Evolutionary conservation across 2,113 vertebrate species (phyloP).

Genomic region (Aegithalos caudatus): DNA sequence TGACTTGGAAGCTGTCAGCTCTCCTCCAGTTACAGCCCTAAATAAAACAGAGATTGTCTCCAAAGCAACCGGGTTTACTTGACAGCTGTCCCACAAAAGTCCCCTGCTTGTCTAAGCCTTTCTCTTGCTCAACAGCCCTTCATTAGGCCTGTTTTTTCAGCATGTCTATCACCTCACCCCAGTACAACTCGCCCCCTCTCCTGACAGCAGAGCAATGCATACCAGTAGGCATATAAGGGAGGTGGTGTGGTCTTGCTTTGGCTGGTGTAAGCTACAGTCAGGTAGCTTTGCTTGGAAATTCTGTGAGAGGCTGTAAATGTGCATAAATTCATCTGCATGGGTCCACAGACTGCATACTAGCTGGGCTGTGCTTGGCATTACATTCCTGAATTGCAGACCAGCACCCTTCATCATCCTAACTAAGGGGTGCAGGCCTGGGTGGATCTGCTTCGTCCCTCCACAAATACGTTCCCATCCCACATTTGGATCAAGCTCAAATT

Average conservation of each 20-base stretch:
- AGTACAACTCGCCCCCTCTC: fast-evolving
- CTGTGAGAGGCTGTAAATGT: neutral
- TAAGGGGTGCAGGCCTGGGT: neutral
- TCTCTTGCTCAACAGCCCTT: neutral
- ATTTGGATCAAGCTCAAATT: neutral
- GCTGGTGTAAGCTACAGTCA: neutral
- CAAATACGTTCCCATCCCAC: neutral
- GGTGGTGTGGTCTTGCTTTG: neutral
- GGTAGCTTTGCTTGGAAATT: neutral
- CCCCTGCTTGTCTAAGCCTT: neutral
- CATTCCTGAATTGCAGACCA: neutral
- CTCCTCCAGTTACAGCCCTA: neutral
- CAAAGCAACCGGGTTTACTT: neutral
- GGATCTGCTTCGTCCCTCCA: neutral
- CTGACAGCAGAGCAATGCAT: neutral
- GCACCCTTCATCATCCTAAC: neutral
- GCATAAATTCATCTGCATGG: neutral
- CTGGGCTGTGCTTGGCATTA: neutral
- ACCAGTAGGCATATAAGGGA: too few relatives aligned
- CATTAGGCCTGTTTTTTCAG: neutral
- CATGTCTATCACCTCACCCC: fast-evolving
- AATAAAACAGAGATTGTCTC: neutral
- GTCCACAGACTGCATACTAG: fast-evolving
- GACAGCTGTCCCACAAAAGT: neutral
- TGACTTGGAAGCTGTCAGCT: neutral